phyloP scores from a whole-genome alignment of 2,113 vertebrate genomes.

The Labeo rohita region DNA sequence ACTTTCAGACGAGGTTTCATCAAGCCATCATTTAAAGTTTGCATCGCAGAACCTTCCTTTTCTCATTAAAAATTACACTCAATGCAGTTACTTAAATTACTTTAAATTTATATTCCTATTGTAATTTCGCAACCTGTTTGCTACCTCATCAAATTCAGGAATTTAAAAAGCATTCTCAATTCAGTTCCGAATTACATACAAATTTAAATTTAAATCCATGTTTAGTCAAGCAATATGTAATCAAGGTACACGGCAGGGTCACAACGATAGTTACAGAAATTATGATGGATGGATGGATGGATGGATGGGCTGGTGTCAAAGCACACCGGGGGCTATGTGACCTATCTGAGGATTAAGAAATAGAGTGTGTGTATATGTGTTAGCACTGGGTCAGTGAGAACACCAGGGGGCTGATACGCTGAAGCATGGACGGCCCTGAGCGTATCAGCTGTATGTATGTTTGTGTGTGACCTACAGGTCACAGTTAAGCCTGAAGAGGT shows the following conservation, averaged over 20 bases:
- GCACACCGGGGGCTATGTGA: conserved; percentile 33
- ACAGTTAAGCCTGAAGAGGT: conserved; percentile 7
- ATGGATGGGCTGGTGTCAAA: conserved; percentile 34
- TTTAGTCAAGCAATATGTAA: not conserved
- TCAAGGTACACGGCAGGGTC: not conserved
- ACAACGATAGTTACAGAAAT: conserved; percentile 2
- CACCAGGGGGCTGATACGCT: conserved; percentile 50
- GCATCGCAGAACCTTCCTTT: not conserved
- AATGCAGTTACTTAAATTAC: not conserved
- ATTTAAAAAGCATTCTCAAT: not conserved
- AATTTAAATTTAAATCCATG: not conserved
- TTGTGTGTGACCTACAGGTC: conserved; percentile 25
- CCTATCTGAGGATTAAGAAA: conserved; percentile 48
- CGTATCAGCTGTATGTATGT: conserved; percentile 46
- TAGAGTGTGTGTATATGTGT: conserved; percentile 27
- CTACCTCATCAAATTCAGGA: not conserved
- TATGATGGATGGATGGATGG: conserved; percentile 17
- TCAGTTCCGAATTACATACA: not conserved
- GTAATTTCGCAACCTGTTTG: not conserved
- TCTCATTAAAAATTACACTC: not conserved
- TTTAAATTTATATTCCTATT: not conserved
- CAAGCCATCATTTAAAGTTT: not conserved
- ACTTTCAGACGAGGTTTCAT: not conserved
- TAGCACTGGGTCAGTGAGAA: conserved; percentile 47
- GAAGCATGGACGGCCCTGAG: conserved; percentile 47